Evolutionary conservation across 2,888 invertebrate species (phyloP).

Genomic region (Cybosia mesomella): DNA sequence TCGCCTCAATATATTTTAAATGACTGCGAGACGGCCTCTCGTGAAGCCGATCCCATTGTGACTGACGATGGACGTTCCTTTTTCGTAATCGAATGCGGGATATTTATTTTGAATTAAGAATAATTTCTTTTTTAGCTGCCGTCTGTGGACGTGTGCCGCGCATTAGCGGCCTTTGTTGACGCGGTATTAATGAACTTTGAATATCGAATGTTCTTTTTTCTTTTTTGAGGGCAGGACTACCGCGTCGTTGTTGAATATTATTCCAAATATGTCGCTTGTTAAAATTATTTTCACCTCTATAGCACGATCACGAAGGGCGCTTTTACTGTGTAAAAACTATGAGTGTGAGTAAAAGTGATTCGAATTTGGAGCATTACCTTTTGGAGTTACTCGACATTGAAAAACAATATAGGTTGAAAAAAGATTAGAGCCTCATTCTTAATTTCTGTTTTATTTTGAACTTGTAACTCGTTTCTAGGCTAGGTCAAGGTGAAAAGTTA

Average conservation of each 20-base stretch:
- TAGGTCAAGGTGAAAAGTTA: too few relatives aligned
- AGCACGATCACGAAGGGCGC: neutral
- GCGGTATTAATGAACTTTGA: slow-evolving; percentile 78
- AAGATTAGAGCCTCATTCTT: too few relatives aligned
- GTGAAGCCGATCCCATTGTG: slow-evolving; percentile 75
- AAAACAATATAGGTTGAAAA: too few relatives aligned
- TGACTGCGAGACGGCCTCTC: slow-evolving; percentile 77
- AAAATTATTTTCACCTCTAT: slow-evolving; percentile 18
- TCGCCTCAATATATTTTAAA: slow-evolving; percentile 84
- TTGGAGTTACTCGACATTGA: too few relatives aligned
- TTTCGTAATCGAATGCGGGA: slow-evolving; percentile 69
- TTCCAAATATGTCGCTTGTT: slow-evolving; percentile 33
- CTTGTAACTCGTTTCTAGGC: too few relatives aligned
- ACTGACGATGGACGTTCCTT: slow-evolving; percentile 75
- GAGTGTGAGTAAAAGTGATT: neutral
- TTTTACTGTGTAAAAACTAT: neutral
- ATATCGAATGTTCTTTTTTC: slow-evolving; percentile 55
- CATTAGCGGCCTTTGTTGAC: slow-evolving; percentile 82
- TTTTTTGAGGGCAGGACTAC: slow-evolving; percentile 61
- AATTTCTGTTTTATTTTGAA: too few relatives aligned
- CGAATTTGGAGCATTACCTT: neutral
- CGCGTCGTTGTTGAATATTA: slow-evolving; percentile 54
- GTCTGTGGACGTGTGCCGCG: slow-evolving; percentile 82
- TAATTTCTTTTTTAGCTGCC: slow-evolving; percentile 84
- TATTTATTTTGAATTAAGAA: slow-evolving; percentile 81